These are phyloP conservation scores for Lepus townsendii DNA, from an alignment of 2,797 vertebrate genomes.

Conservation along the genomic window DNA sequence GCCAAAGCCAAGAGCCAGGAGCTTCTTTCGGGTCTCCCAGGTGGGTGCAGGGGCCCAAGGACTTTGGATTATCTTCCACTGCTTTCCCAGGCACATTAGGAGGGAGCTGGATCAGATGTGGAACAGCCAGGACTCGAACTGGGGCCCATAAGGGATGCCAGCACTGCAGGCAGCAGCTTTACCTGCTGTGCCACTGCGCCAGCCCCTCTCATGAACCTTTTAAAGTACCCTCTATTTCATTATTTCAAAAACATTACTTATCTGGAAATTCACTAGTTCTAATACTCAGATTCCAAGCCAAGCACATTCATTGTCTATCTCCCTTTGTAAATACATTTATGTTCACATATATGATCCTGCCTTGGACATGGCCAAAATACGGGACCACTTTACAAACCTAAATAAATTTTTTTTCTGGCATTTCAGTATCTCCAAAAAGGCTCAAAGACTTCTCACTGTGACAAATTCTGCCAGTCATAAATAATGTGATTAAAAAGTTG, in stretches of 20 bases:
- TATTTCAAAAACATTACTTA: neutral
- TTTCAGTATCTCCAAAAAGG: neutral
- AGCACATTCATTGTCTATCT: neutral
- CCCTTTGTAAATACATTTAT: neutral
- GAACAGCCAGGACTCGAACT: no score
- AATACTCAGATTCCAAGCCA: neutral
- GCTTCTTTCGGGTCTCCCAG: no score
- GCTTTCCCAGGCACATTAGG: no score
- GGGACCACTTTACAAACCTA: neutral
- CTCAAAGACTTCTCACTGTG: neutral
- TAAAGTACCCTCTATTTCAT: no score
- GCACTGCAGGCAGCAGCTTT: no score
- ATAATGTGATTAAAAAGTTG: conserved; percentile 32
- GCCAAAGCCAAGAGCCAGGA: no score
- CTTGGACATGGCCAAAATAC: neutral
- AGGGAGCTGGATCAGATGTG: no score
- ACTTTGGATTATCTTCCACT: no score
- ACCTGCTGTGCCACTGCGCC: no score
- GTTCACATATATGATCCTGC: neutral
- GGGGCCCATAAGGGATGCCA: no score
- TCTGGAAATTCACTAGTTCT: neutral
- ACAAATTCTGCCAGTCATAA: conserved; percentile 24
- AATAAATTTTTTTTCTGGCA: neutral
- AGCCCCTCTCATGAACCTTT: no score
- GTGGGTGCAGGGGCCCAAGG: no score